phyloP scores from a whole-genome alignment of 2,888 invertebrate species.

The Itoplectis maculator region DNA sequence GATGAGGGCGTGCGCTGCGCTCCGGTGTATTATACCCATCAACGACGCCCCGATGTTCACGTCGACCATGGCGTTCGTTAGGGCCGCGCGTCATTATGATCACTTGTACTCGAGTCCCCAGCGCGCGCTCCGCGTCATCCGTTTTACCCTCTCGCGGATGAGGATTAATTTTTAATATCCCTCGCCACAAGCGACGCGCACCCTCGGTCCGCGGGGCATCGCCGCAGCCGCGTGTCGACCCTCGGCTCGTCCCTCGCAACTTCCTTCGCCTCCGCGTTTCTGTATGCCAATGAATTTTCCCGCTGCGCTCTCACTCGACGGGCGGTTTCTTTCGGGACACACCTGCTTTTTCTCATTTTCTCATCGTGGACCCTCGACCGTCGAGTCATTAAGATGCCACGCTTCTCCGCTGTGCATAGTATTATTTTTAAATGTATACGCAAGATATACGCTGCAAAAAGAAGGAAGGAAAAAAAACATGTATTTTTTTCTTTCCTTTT shows the following conservation, averaged over 20 bases:
- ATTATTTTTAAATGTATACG: slow-evolving; percentile 15
- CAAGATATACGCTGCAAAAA: too few relatives aligned
- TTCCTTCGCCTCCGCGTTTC: not conserved
- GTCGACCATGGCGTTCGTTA: slow-evolving; percentile 75
- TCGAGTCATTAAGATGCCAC: slow-evolving; percentile 13
- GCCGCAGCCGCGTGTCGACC: slow-evolving; percentile 23
- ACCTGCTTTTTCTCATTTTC: slow-evolving; percentile 38
- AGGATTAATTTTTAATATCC: slow-evolving; percentile 79
- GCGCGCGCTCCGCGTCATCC: slow-evolving; percentile 61
- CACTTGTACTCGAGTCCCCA: slow-evolving; percentile 74
- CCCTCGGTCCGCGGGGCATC: slow-evolving; percentile 35
- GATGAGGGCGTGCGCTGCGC: slow-evolving; percentile 40
- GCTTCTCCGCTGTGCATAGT: slow-evolving; percentile 1
- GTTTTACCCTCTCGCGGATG: slow-evolving; percentile 57
- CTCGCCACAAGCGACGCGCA: slow-evolving; percentile 48
- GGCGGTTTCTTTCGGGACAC: slow-evolving; percentile 33
- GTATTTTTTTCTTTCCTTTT: not conserved
- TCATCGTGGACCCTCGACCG: not conserved
- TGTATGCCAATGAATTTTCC: slow-evolving; percentile 38
- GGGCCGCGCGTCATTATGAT: slow-evolving; percentile 78
- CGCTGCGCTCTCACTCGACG: slow-evolving; percentile 50
- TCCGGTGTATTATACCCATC: slow-evolving; percentile 26
- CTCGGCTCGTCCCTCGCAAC: slow-evolving; percentile 24
- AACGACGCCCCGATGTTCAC: slow-evolving; percentile 52
- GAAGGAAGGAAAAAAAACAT: too few relatives aligned